phyloP scores from a whole-genome alignment of 2,113 vertebrate genomes.

The Limnothrissa miodon region DNA sequence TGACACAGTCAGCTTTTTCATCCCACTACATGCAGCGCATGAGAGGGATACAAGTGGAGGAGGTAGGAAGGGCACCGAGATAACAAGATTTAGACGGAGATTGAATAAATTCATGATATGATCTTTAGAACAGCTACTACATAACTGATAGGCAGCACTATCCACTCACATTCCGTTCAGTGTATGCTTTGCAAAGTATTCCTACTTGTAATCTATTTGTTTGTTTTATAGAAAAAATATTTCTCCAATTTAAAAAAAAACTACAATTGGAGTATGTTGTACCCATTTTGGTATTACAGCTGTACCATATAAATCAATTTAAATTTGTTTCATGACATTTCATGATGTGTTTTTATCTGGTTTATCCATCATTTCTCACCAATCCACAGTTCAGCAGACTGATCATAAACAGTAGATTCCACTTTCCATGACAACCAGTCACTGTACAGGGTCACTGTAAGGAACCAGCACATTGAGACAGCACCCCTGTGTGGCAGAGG shows the following conservation, averaged over 20 bases:
- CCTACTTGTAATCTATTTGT: not conserved
- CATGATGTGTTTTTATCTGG: too few species aligned
- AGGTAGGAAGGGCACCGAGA: not conserved
- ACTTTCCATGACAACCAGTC: too few species aligned
- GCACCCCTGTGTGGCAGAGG: not conserved
- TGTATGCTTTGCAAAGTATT: not conserved
- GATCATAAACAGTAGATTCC: too few species aligned
- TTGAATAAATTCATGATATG: not conserved
- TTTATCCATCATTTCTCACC: too few species aligned
- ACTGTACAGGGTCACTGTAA: too few species aligned
- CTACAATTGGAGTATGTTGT: too few species aligned
- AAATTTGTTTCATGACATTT: too few species aligned
- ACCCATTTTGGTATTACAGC: too few species aligned
- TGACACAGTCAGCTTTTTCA: not conserved
- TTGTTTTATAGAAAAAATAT: not conserved
- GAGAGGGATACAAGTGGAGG: not conserved
- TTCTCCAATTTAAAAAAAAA: too few species aligned
- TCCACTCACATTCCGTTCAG: not conserved
- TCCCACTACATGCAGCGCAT: not conserved
- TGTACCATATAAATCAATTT: too few species aligned
- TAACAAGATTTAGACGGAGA: not conserved
- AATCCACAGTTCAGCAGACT: too few species aligned
- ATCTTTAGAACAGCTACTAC: not conserved
- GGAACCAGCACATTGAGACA: not conserved
- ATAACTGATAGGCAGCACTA: not conserved